Conservation (phyloP, 2,113 vertebrate genomes). For the Anser cygnoides region DNA sequence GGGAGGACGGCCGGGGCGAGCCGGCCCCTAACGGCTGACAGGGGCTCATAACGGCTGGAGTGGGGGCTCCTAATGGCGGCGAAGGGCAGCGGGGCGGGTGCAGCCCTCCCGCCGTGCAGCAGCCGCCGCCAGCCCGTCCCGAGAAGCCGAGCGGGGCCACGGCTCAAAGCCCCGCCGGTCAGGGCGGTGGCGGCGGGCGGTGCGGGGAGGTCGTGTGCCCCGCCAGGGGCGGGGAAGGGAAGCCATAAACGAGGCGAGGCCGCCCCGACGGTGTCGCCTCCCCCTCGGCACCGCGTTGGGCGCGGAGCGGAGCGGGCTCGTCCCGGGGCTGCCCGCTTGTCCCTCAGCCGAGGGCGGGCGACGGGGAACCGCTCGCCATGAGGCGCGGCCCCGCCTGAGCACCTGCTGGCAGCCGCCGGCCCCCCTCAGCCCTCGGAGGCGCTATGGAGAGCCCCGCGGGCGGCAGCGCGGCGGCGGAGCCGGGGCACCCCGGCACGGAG, state of each 20-base stretch:
- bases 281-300: background rate
- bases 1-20: no score
- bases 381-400: background rate
- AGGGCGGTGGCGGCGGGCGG: background rate
- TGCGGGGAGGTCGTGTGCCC: background rate
- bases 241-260: background rate
- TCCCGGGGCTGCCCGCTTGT: background rate
- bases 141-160: background rate
- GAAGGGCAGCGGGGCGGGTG: no score
- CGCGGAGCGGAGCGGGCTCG: background rate
- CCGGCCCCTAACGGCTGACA: no score
- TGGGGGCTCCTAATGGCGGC: no score
- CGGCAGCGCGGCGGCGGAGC: background rate
- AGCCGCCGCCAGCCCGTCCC: no score
- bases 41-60: no score
- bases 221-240: conserved; percentile 5
- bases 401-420: background rate
- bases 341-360: background rate
- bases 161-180: no score
- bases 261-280: background rate
- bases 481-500: background rate
- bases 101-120: no score
- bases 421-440: no score
- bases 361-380: background rate
- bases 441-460: conserved; percentile 18